Percentiles rank a stretch among this genome's conserved stretches.
Evolutionary conservation across 2,113 vertebrate genomes (phyloP).

Genomic region (Panthera uncia): DNA sequence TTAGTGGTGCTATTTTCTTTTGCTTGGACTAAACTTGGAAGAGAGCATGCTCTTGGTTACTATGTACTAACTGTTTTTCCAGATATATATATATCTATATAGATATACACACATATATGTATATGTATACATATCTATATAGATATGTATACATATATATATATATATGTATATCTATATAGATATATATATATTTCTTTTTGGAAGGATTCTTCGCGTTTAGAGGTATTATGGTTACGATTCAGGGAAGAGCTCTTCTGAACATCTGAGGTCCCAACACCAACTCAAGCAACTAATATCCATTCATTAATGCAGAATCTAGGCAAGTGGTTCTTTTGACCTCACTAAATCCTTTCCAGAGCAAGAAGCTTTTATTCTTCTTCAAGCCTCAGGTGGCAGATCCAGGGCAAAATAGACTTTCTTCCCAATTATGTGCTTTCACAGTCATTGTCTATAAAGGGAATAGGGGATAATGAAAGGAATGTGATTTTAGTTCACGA

Average conservation of each 20-base stretch:
- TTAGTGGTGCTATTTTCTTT: slow-evolving; percentile 23
- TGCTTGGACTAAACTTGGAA: slow-evolving; percentile 1
- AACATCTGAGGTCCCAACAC: slow-evolving; percentile 29
- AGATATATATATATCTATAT: not conserved
- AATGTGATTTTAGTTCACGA: slow-evolving; percentile 12
- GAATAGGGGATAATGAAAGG: not conserved
- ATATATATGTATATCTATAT: not conserved
- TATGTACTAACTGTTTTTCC: not conserved
- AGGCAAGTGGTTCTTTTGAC: not conserved
- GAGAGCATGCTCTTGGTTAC: not conserved
- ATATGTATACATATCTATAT: not conserved
- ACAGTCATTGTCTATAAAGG: not conserved
- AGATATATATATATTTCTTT: not conserved
- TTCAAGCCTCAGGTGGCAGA: slow-evolving; percentile 18
- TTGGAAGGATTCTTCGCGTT: not conserved
- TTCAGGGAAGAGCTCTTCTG: not conserved
- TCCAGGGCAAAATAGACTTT: not conserved
- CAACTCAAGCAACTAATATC: not conserved
- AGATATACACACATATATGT: not conserved
- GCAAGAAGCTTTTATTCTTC: not conserved
- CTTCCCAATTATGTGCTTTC: slow-evolving; percentile 34
- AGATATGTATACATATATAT: not conserved
- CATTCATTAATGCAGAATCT: not conserved
- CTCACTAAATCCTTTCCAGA: slow-evolving; percentile 12
- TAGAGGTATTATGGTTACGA: not conserved